Evolutionary conservation across 2,888 invertebrate species (phyloP).

Genomic region (Chaetogeoica ovagalla): DNA sequence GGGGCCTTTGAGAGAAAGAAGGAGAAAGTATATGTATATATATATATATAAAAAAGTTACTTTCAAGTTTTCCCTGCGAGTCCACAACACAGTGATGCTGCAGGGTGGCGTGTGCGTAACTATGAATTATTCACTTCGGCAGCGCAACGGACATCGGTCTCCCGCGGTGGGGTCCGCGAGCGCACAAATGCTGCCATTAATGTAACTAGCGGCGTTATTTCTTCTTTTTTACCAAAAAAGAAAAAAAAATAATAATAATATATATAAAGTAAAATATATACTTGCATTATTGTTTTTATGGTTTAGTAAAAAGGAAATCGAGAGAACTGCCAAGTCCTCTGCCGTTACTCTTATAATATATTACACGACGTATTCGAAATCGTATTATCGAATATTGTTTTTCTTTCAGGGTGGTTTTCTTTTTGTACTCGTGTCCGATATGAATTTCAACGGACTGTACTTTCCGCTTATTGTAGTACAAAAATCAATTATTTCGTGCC

Average conservation of each 20-base stretch:
- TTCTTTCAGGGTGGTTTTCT: too few species aligned
- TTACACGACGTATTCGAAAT: not conserved
- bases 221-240: not conserved
- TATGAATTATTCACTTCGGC: slow-evolving; percentile 48
- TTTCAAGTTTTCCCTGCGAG: not conserved
- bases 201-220: slow-evolving; percentile 29
- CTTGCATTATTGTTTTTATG: slow-evolving; percentile 25
- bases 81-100: not conserved
- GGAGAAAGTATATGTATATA: not conserved
- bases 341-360: not conserved
- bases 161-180: slow-evolving; percentile 11
- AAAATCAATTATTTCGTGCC: too few species aligned
- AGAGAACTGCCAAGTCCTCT: not conserved
- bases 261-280: slow-evolving; percentile 9
- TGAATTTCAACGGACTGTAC: too few species aligned
- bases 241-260: too few species aligned
- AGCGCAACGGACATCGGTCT: slow-evolving; percentile 37
- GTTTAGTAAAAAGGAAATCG: slow-evolving; percentile 7
- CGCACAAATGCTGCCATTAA: slow-evolving; percentile 35
- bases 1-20: not conserved
- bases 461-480: too few species aligned
- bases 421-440: too few species aligned
- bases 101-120: not conserved
- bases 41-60: slow-evolving; percentile 10
- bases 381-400: too few species aligned